These are phyloP conservation scores for Myzus persicae DNA, from an alignment of 1,140 invertebrate genomes.

Conservation along the genomic window DNA sequence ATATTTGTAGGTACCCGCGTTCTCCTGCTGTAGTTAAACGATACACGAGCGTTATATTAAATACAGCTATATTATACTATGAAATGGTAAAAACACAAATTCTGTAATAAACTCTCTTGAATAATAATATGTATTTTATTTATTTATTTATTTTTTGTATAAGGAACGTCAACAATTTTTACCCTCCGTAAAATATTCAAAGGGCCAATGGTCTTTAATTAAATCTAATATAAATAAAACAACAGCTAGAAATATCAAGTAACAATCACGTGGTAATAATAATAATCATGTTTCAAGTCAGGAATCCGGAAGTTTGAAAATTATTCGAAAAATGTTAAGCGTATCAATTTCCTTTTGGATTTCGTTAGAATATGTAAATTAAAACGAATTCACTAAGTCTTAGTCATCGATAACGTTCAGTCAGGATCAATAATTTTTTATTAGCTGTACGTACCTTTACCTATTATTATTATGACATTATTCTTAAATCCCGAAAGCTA, in stretches of 20 bases:
- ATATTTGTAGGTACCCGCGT: too few species aligned
- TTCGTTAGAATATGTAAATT: background rate
- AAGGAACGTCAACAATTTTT: background rate
- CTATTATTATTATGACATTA: background rate
- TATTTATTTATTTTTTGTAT: background rate
- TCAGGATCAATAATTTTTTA: background rate
- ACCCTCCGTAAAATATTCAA: background rate
- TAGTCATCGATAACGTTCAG: background rate
- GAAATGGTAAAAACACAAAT: background rate
- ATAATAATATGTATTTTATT: too few species aligned
- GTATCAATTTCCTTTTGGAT: background rate
- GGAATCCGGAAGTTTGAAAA: background rate
- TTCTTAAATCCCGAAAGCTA: background rate
- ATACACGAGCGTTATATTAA: background rate
- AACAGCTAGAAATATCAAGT: background rate
- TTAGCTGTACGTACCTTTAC: background rate
- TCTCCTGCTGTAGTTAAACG: background rate
- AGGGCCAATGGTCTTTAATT: background rate
- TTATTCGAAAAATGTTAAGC: background rate
- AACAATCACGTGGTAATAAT: background rate
- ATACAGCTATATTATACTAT: background rate
- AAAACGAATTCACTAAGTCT: background rate
- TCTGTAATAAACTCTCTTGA: background rate
- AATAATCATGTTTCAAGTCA: background rate
- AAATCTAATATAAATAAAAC: background rate